phyloP scores from a whole-genome alignment of 2,113 vertebrate genomes.

The Chamaea fasciata region DNA sequence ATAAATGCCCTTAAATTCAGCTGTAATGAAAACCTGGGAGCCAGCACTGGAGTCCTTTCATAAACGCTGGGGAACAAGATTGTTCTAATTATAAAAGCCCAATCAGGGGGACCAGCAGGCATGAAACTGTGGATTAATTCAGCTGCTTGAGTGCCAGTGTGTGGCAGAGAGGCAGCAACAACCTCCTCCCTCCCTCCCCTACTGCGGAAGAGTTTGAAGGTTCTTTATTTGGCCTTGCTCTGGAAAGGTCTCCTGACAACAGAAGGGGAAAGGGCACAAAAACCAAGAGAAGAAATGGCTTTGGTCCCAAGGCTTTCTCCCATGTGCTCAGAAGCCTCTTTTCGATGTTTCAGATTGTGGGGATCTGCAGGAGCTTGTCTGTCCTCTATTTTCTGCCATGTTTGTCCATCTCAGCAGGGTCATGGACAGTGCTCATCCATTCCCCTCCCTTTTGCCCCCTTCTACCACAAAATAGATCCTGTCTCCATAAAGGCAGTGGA shows the following conservation, averaged over 20 bases:
- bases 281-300: background rate
- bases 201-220: background rate
- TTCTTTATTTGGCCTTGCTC: background rate
- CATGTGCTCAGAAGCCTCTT: background rate
- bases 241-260: background rate
- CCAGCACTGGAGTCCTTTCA: background rate
- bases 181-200: background rate
- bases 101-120: conserved; percentile 1
- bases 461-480: background rate
- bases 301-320: background rate
- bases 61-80: background rate
- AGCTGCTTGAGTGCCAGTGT: background rate
- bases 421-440: background rate
- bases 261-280: background rate
- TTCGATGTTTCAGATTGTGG: background rate
- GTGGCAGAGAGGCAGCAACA: background rate
- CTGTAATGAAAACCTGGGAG: background rate
- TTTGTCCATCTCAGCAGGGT: background rate
- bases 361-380: background rate
- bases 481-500: background rate
- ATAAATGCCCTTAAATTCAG: conserved; percentile 24
- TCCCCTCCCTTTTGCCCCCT: background rate
- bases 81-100: conserved; percentile 37
- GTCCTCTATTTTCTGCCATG: background rate
- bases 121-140: conserved; percentile 19